These are phyloP conservation scores for Drosophila meridionalis DNA, from an alignment of 2,888 invertebrate genomes.

Conservation along the genomic window DNA sequence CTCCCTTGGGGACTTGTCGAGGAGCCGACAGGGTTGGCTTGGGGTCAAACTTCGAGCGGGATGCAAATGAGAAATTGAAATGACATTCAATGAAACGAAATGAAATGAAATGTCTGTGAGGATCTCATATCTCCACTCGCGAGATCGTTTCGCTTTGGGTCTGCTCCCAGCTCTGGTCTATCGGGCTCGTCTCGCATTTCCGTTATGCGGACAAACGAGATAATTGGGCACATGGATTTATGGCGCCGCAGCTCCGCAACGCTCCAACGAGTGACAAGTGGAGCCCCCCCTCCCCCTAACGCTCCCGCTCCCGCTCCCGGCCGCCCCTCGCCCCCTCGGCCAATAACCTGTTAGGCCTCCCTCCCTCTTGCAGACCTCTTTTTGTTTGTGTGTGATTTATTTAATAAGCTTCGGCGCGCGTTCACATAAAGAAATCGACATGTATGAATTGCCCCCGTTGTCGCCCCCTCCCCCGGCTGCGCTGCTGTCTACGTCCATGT, in stretches of 20 bases:
- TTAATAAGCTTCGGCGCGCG: constrained; percentile 61
- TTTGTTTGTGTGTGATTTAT: constrained; percentile 66
- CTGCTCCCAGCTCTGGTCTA: constrained; percentile 16
- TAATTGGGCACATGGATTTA: constrained; percentile 81
- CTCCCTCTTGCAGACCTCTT: not conserved
- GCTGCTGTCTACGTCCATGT: constrained; percentile 38
- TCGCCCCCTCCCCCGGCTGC: not conserved
- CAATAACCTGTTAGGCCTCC: constrained; percentile 11
- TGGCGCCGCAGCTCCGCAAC: constrained; percentile 44
- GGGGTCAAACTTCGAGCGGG: constrained; percentile 36
- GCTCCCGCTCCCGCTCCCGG: not conserved
- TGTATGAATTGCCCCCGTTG: constrained; percentile 13
- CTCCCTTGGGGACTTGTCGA: constrained; percentile 7
- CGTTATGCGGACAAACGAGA: constrained; percentile 80
- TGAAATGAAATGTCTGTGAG: constrained; percentile 73
- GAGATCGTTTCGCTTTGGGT: not conserved
- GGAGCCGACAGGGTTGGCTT: constrained; percentile 1
- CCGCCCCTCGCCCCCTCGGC: not conserved
- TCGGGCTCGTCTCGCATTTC: constrained; percentile 53
- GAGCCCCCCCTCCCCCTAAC: constrained; percentile 1
- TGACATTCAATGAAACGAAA: constrained; percentile 55
- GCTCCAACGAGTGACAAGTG: constrained; percentile 63
- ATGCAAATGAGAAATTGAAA: constrained; percentile 57
- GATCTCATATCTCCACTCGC: constrained; percentile 27
- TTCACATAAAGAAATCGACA: constrained; percentile 62